Evolutionary conservation across 2,888 invertebrate species (phyloP).

Genomic region (Cephus runcator): DNA sequence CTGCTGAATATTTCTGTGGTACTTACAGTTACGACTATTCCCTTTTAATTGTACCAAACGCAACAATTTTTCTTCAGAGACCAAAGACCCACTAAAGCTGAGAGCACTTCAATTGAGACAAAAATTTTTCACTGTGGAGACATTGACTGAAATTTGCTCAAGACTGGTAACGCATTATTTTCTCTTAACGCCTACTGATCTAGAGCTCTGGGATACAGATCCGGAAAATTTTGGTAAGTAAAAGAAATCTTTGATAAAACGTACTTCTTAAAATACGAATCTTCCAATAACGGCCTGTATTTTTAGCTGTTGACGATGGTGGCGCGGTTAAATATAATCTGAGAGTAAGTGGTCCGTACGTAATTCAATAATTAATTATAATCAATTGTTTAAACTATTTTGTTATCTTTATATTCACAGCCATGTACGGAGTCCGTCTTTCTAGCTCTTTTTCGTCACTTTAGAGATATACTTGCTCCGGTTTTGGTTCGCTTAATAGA

Average conservation of each 20-base stretch:
- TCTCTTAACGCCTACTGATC: conserved; percentile 82
- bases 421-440: conserved; percentile 91
- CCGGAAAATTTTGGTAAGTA: conserved; percentile 86
- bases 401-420: conserved; percentile 64
- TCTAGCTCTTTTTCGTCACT: conserved; percentile 84
- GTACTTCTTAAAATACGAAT: background rate
- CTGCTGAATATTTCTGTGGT: background rate
- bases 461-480: conserved; percentile 76
- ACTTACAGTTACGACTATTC: background rate
- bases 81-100: conserved; percentile 59
- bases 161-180: conserved; percentile 91
- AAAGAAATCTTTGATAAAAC: background rate
- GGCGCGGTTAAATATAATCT: conserved; percentile 96
- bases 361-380: conserved; percentile 16
- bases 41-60: background rate
- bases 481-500: conserved; percentile 80
- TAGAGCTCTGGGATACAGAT: conserved; percentile 89
- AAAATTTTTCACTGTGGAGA: conserved; percentile 80
- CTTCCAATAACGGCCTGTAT: conserved; percentile 13
- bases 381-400: conserved; percentile 18
- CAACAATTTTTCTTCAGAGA: conserved; percentile 52
- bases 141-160: conserved; percentile 83
- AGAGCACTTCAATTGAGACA: conserved; percentile 78
- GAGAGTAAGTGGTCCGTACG: conserved; percentile 70
- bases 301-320: conserved; percentile 77